Evolutionary conservation across 1,140 invertebrate genomes (phyloP), one percentile per base, ranked within the genome.

Genomic region (Macrosteles quadrilineatus): DNA sequence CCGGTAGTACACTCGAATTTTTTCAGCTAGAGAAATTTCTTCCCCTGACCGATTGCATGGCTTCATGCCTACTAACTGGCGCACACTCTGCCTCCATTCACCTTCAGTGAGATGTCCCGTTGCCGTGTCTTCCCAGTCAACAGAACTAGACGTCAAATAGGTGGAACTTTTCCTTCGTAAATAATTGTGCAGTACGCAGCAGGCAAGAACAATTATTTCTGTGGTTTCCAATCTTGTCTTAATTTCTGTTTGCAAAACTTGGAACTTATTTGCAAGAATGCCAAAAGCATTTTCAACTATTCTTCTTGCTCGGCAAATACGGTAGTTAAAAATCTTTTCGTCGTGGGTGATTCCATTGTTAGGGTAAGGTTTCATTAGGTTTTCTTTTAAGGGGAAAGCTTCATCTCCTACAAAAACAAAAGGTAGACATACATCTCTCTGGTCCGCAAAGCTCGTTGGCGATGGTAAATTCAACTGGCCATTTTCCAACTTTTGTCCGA

Each of bases 261-360:
- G 30, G 72, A 79, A 82, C 55, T 73, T 67, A 14, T 74, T 43
- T 11, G 76, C 75, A 50, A 83, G 53, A 47, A 84, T 82, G 2
- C 81, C 81, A 76, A 83, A 84, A 3, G 77, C 57, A 59, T 59
- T 59, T 30, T 59, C 23, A 14, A 59, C 55, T 23, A 59, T 23
- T 29, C 21, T 29, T 25, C 80, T 74, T 23, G 78, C 78, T 59
- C 78, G 72, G 21, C 71, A 75, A 23, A 80, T 47, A 36, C 79
- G 43, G 71, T 84, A 85, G 73, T 85, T 84, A 73, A 80, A 86
- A 57, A 83, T 75, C 68, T 74, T 74, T 75, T 63, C 63, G n/a
- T 69, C 30, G 4, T 23, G 31, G 2, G 12, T 29, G 25, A 81
- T 45, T 73, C 73, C 47, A 30, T 71, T 69, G 67, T 79, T 73